Percentiles rank a stretch among this genome's conserved stretches.
phyloP scores from a whole-genome alignment of 2,888 invertebrate genomes.

The Euclidia mi region DNA sequence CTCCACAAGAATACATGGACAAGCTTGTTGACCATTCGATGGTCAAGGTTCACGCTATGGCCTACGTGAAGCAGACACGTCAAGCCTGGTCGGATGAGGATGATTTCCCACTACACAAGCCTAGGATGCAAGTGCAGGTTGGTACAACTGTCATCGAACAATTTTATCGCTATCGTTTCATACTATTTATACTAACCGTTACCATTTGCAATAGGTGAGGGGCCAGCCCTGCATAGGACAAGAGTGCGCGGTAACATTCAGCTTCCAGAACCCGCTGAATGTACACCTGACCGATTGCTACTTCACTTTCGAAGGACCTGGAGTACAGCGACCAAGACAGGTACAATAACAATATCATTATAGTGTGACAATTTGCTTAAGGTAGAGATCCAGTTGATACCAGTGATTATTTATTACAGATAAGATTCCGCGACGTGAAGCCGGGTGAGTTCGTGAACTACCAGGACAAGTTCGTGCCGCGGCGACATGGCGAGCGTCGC shows the following conservation, averaged over 20 bases:
- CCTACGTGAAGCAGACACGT: conserved; percentile 92
- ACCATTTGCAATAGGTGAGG: conserved; percentile 71
- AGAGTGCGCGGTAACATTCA: conserved; percentile 88
- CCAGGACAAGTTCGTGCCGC: conserved; percentile 90
- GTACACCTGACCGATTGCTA: conserved; percentile 91
- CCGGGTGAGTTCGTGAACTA: conserved; percentile 91
- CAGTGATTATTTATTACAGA: conserved; percentile 63
- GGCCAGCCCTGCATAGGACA: conserved; percentile 87
- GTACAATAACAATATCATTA: conserved; percentile 58
- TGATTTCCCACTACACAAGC: conserved; percentile 92
- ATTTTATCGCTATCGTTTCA: conserved; percentile 1
- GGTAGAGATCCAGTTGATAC: background rate
- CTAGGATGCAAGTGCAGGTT: conserved; percentile 92
- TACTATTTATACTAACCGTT: conserved; percentile 1
- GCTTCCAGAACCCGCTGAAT: conserved; percentile 92
- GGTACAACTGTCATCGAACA: background rate
- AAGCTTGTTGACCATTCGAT: conserved; percentile 92
- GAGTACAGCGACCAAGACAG: conserved; percentile 91
- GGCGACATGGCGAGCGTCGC: conserved; percentile 90
- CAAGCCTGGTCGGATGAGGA: conserved; percentile 94
- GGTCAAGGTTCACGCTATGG: conserved; percentile 93
- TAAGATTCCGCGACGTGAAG: conserved; percentile 90
- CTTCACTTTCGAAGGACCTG: conserved; percentile 93
- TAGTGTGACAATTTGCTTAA: background rate
- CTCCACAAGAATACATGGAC: conserved; percentile 92